These are phyloP conservation scores for Brachionus calyciflorus DNA, from an alignment of 1,140 invertebrate species.

Conservation along the genomic window DNA sequence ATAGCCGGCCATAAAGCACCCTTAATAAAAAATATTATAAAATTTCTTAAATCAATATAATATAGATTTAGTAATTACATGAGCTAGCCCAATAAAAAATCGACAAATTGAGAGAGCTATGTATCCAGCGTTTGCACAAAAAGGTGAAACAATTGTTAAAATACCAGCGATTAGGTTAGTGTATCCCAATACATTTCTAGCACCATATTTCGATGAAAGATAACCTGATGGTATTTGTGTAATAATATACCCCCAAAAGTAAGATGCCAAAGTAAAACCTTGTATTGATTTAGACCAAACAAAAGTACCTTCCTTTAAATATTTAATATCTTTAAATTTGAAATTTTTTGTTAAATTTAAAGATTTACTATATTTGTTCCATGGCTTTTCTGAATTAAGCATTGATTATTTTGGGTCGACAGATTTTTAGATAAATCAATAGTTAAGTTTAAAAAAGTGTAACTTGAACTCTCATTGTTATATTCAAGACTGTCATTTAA, in stretches of 20 bases:
- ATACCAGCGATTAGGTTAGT: not conserved
- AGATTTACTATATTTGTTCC: not conserved
- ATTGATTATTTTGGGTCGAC: not conserved
- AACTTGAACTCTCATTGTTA: not conserved
- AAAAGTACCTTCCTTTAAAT: conserved; percentile 59
- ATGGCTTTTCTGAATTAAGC: not conserved
- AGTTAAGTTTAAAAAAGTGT: not conserved
- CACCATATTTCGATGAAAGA: conserved; percentile 30
- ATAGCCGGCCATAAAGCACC: conserved; percentile 52
- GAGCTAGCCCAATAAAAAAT: conserved; percentile 27
- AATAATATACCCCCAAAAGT: conserved; percentile 61
- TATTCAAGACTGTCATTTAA: not conserved
- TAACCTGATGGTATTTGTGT: conserved; percentile 53
- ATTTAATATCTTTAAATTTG: not conserved
- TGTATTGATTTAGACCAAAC: conserved; percentile 57
- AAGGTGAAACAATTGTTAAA: conserved; percentile 9
- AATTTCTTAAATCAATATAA: not conserved
- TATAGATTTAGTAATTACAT: not conserved
- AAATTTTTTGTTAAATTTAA: not conserved
- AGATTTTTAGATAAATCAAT: not conserved
- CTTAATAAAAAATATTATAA: not conserved
- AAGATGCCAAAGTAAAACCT: conserved; percentile 57
- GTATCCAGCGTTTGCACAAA: not conserved
- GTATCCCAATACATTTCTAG: conserved; percentile 18
- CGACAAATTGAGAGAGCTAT: conserved; percentile 1